phyloP scores from a whole-genome alignment of 2,113 vertebrate genomes.

The Romanogobio albipinnatus region DNA sequence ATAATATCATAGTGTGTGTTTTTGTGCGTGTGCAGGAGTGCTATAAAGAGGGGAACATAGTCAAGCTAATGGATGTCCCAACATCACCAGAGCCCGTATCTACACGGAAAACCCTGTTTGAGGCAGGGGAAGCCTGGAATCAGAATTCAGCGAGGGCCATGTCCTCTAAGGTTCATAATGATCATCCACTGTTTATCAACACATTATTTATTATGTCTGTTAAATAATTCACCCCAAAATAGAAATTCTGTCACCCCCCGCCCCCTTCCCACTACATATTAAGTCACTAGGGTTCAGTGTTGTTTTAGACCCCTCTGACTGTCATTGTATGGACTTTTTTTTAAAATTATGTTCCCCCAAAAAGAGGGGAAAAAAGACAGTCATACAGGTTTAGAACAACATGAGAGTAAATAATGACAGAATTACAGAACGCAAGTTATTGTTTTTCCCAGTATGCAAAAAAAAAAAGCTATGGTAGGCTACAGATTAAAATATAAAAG shows the following conservation, averaged over 20 bases:
- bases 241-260: no score
- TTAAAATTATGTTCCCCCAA: not conserved
- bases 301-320: not conserved
- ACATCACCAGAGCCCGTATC: conserved; percentile 75
- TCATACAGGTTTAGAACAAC: not conserved
- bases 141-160: conserved; percentile 65
- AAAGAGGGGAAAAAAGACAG: not conserved
- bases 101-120: conserved; percentile 82
- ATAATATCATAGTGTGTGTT: not conserved
- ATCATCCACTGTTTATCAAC: not conserved
- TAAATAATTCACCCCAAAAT: not conserved
- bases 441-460: no score
- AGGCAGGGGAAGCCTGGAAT: conserved; percentile 78
- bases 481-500: no score
- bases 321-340: not conserved
- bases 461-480: no score
- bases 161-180: conserved; percentile 74
- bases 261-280: no score
- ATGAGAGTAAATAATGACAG: not conserved
- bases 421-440: not conserved
- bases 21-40: conserved; percentile 64
- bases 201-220: not conserved
- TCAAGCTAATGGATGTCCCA: conserved; percentile 78
- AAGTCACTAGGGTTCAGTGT: not conserved
- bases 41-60: conserved; percentile 67